Evolutionary conservation across 2,113 vertebrate genomes (phyloP).

Genomic region (Chlamydotis undulata): DNA sequence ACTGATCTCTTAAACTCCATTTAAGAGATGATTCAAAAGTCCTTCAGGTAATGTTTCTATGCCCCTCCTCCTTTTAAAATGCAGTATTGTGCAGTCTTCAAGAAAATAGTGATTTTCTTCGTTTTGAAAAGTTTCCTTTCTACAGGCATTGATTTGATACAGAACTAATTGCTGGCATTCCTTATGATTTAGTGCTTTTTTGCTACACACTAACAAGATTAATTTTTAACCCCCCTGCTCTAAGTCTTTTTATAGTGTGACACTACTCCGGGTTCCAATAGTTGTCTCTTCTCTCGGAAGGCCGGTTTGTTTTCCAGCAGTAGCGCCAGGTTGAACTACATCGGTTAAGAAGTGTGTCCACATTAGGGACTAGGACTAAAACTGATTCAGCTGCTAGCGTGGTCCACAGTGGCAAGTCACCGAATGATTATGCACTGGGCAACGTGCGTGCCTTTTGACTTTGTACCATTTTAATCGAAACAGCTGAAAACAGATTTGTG

Average conservation of each 20-base stretch:
- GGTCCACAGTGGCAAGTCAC: not conserved
- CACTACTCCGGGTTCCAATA: not conserved
- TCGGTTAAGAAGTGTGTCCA: not conserved
- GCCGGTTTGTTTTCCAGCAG: not conserved
- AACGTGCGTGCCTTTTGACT: not conserved
- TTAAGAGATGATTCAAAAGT: not conserved
- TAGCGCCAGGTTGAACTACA: not conserved
- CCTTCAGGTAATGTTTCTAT: not conserved
- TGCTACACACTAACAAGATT: not conserved
- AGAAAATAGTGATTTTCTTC: not conserved
- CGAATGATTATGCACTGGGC: not conserved
- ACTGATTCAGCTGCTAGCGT: not conserved
- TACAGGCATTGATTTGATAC: not conserved
- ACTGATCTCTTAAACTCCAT: not conserved
- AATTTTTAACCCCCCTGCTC: not conserved
- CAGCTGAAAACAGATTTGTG: not conserved
- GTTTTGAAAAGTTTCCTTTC: not conserved
- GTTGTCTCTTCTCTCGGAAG: not conserved
- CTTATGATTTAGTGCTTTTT: not conserved
- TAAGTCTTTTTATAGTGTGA: not conserved
- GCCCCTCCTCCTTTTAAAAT: not conserved
- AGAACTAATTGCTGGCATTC: not conserved
- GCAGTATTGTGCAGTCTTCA: not conserved
- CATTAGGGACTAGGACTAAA: not conserved
- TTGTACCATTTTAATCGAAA: not conserved